Conservation (phyloP, 2,113 vertebrate species). For the Silurus glanis region DNA sequence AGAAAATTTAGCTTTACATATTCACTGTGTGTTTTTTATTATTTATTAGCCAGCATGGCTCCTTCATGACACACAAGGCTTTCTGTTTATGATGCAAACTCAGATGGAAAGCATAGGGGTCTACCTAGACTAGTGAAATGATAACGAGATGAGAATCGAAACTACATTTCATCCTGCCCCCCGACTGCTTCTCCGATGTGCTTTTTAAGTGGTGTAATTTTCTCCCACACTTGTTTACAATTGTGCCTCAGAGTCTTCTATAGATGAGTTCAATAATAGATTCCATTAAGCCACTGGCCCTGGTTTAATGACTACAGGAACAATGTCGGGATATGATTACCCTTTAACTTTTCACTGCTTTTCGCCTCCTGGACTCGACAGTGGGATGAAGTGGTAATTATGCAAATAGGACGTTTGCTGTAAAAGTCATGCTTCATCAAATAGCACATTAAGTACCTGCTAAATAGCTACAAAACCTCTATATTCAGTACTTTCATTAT, state of each 20-base stretch:
- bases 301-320: constrained; percentile 31
- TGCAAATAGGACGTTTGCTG: constrained; percentile 25
- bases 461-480: neutral
- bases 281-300: constrained; percentile 29
- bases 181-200: neutral
- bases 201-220: constrained; percentile 31
- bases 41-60: neutral
- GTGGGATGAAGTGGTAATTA: constrained; percentile 26
- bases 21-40: neutral
- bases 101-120: neutral
- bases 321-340: constrained; percentile 36
- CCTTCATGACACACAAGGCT: neutral
- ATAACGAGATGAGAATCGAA: neutral
- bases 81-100: neutral
- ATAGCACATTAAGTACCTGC: constrained; percentile 13
- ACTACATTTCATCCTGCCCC: constrained; percentile 1
- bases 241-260: constrained; percentile 35
- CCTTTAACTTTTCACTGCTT: constrained; percentile 31
- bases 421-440: constrained; percentile 34
- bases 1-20: neutral
- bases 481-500: neutral
- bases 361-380: constrained; percentile 1
- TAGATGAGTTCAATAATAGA: constrained; percentile 36
- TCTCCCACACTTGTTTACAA: constrained; percentile 38
- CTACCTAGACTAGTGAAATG: neutral